These are phyloP conservation scores for Strongylocentrotus purpuratus DNA, from an alignment of 35 echinoderm and acorn worm genomes.

Conservation along the genomic window DNA sequence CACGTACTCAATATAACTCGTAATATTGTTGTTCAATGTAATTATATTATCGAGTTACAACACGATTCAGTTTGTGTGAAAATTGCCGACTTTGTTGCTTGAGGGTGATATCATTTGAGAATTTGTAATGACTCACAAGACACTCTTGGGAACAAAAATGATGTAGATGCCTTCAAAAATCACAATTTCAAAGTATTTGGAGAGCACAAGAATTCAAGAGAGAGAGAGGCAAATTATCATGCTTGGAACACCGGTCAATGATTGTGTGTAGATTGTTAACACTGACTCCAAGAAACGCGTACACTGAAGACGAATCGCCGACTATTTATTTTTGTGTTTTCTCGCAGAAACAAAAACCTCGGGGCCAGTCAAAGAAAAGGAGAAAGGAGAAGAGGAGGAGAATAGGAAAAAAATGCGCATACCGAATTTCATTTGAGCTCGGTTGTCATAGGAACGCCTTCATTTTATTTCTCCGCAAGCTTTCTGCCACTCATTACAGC, in stretches of 20 bases:
- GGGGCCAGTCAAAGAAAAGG: not conserved
- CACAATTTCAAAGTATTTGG: not conserved
- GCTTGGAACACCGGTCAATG: not conserved
- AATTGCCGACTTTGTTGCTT: not conserved
- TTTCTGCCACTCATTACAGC: slow-evolving; percentile 12
- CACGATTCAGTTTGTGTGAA: not conserved
- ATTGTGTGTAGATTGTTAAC: not conserved
- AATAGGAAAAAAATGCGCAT: not conserved
- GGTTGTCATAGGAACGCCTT: slow-evolving; percentile 13
- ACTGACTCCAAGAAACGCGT: not conserved
- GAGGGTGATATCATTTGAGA: not conserved
- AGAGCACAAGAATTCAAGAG: no score
- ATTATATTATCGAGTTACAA: no score
- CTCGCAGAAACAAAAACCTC: slow-evolving; percentile 40
- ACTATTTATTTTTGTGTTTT: not conserved
- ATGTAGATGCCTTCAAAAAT: not conserved
- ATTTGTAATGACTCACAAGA: not conserved
- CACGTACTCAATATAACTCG: no score
- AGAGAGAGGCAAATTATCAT: not conserved
- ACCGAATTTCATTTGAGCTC: slow-evolving; percentile 30
- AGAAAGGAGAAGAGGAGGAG: not conserved
- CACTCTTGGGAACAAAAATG: not conserved
- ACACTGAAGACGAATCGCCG: not conserved
- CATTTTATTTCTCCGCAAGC: not conserved
- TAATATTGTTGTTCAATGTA: no score